Base-by-base conservation (phyloP, 1,140 invertebrate genomes). In the Drosophila lacertosa region DNA sequence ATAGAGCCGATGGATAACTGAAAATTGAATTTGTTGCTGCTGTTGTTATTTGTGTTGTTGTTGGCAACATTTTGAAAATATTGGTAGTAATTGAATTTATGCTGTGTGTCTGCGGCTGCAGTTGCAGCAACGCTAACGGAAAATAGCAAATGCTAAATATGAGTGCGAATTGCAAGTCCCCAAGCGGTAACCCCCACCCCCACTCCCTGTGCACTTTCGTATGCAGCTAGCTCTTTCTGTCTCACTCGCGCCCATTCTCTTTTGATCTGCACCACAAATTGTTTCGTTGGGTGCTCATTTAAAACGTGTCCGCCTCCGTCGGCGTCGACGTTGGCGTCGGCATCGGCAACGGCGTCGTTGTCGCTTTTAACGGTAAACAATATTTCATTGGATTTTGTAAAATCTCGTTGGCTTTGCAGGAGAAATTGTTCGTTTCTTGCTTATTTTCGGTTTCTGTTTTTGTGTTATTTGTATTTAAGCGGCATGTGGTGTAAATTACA, bases 31-130 rank as follows among this genome's bases (percentile, higher is more conserved):
- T 86, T 65, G 42, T 35, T 54, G 22, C 9, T 33, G 24, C 9
- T 29, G 24, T 13, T 35, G 44, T 20, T 37, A 39, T 26, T 53
- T 37, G n/a, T 60, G 53, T 65, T 70, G 70, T 53, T 65, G 39
- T 63, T 57, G 64, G 58, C 66, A 77, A 72, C 74, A 60, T 47
- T 72, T 68, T 65, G 71, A 68, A 83, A 79, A 83, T 83, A 79
- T 83, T 84, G 81, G 45, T 72, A 63, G 76, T 80, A 84, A 83
- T 83, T 83, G 81, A 83, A 80, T 83, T 84, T 80, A 80, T 86
- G 76, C 72, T 73, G 53, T 73, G 75, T 59, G 63, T 37, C 26
- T 53, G 53, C 22, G 58, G 59, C 39, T 62, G 57, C 26, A 69
- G 16, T 66, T 58, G 60, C 78, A 73, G 37, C 9, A 79, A 64